Base-by-base conservation (phyloP, 2,888 invertebrate species). In the Drosophila histrio region DNA sequence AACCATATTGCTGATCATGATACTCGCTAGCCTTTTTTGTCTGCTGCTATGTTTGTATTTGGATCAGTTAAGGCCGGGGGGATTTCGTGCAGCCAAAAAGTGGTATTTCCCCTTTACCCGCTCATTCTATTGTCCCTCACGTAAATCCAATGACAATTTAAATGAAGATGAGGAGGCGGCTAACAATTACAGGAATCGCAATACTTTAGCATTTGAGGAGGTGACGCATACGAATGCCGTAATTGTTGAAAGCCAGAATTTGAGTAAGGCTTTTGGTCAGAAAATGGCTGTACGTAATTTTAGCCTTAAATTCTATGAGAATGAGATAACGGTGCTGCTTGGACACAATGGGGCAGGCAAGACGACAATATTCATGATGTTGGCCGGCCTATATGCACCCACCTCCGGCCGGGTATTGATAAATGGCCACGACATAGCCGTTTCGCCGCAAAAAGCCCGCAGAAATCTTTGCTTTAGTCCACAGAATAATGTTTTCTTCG, bases 311-410 rank as follows among this genome's bases (percentile, higher is more conserved):
- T 95, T 97, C 93, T 97, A 95, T 88, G 94, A 96, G 86, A 95
- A 95, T 61, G 97, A 98, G 92, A 97, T 97, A 70, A 97, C 97
- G 0, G 96, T 96, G 6, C 89, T 96, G 13, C 91, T 96, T 19
- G 96, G 96, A 0, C 95, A 95, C 60, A 89, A 89, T 54, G 98
- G 97, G 1, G 97, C 97, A 52, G 97, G 97, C 9, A 98, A 98
- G 92, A 96, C 97, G 0, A 97, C 97, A 0, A 96, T 96, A 1
- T 96, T 98, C 93, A 96, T 96, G 1, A 97, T 98, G 95, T 92
- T 98, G 41, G 97, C 97, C 53, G 97, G 95, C 15, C 94, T 95
- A 89, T 92, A 94, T 57, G 92, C 93, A n/a, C 94, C 94, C 4
- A 94, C 93, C 0, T 92, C 93, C 22, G 96, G 96, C 0, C 94